Conservation (phyloP, 2,797 vertebrate genomes). For the Astyanax mexicanus region DNA sequence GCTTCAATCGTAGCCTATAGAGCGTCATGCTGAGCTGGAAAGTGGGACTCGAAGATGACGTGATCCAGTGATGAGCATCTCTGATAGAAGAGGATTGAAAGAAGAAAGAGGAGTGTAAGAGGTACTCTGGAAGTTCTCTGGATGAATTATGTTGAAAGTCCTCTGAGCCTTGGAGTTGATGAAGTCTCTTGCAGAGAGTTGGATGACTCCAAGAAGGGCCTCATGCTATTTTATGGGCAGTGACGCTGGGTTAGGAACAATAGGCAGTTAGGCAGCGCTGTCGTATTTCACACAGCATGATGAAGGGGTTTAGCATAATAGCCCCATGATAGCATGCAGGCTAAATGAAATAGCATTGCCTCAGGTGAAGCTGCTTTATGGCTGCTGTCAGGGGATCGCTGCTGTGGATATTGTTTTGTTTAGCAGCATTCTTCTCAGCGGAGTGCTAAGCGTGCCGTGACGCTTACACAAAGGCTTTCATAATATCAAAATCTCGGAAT, state of each 20-base stretch:
- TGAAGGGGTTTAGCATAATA: slow-evolving; percentile 38
- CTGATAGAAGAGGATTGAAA: not conserved
- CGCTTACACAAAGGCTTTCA: not conserved
- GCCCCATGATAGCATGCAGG: slow-evolving; percentile 20
- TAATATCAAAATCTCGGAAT: not conserved
- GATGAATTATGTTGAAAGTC: slow-evolving; percentile 22
- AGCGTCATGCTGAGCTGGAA: not conserved
- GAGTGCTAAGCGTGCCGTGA: slow-evolving; percentile 16
- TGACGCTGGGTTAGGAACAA: slow-evolving; percentile 16
- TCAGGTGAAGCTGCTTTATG: slow-evolving; percentile 33
- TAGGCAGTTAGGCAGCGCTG: not conserved
- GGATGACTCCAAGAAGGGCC: slow-evolving; percentile 17
- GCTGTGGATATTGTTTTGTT: slow-evolving; percentile 19
- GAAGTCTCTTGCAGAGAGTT: slow-evolving; percentile 10
- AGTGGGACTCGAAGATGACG: not conserved
- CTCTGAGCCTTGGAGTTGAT: slow-evolving; percentile 13
- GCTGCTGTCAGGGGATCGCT: slow-evolving; percentile 14
- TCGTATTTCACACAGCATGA: slow-evolving; percentile 21
- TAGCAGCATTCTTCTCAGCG: slow-evolving; percentile 12
- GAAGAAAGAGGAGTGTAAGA: not conserved
- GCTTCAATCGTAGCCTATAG: slow-evolving; percentile 7
- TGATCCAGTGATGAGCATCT: slow-evolving; percentile 16
- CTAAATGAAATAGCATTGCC: slow-evolving; percentile 27
- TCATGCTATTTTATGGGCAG: slow-evolving; percentile 35
- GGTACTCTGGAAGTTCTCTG: slow-evolving; percentile 14